Conservation (phyloP, 2,888 invertebrate species). For the Callyntrura guangdongensis region DNA sequence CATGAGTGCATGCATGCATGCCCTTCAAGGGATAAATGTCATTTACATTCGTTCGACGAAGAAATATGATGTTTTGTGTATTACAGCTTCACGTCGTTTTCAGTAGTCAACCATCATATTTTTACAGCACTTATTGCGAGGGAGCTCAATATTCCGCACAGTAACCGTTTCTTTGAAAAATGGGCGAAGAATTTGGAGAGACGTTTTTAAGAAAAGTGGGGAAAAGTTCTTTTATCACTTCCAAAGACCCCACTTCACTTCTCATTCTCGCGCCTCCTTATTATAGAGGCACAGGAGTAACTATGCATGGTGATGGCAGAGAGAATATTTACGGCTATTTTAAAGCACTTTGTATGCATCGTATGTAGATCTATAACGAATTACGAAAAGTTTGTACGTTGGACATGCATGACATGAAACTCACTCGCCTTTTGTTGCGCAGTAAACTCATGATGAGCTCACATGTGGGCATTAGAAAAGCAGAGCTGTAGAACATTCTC, state of each 20-base stretch:
- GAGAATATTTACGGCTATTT: slow-evolving; percentile 25
- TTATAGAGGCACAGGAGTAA: not conserved
- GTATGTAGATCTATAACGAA: slow-evolving; percentile 29
- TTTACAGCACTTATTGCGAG: not conserved
- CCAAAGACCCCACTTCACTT: not conserved
- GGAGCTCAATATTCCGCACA: not conserved
- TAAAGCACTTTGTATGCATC: slow-evolving; percentile 39
- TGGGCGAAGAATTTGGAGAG: slow-evolving; percentile 6
- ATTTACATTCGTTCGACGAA: slow-evolving; percentile 25
- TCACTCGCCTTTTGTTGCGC: not conserved
- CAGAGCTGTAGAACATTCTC: not conserved
- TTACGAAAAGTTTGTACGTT: slow-evolving; percentile 8
- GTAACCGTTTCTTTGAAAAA: slow-evolving; percentile 14
- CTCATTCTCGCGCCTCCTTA: slow-evolving; percentile 8
- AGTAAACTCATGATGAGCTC: not conserved
- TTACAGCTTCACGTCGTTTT: too few relatives aligned
- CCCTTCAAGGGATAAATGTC: slow-evolving; percentile 42
- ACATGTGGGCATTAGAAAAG: not conserved
- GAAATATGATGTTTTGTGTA: not conserved
- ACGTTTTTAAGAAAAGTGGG: not conserved
- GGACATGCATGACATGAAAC: not conserved
- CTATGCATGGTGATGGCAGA: not conserved
- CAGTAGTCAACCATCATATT: not conserved
- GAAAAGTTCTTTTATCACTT: slow-evolving; percentile 43
- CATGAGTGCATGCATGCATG: slow-evolving; percentile 33